These are phyloP conservation scores for Odobenus rosmarus DNA, from an alignment of 2,113 vertebrate species.

Conservation along the genomic window DNA sequence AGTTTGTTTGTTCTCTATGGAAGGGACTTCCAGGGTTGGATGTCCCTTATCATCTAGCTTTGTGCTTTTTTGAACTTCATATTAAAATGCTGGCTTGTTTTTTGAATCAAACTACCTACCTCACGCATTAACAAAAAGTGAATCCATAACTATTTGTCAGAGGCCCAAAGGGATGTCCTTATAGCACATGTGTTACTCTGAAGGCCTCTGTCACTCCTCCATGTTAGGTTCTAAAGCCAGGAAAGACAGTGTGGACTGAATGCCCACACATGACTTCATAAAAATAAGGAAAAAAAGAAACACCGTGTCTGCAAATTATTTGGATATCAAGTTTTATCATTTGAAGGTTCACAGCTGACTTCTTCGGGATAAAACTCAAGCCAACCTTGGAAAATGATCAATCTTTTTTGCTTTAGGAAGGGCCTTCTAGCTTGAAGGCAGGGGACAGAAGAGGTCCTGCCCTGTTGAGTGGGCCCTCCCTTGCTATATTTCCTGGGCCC, in stretches of 20 bases:
- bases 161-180: slow-evolving; percentile 72
- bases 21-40: neutral
- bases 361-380: neutral
- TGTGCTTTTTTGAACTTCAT: slow-evolving; percentile 67
- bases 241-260: slow-evolving; percentile 55
- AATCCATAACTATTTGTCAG: slow-evolving; percentile 75
- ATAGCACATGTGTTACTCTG: slow-evolving; percentile 68
- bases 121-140: slow-evolving; percentile 78
- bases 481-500: neutral
- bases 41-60: neutral
- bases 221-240: slow-evolving; percentile 69
- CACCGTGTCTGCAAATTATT: neutral
- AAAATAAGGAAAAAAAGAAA: neutral
- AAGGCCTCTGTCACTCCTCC: slow-evolving; percentile 70
- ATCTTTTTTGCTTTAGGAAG: neutral
- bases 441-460: neutral
- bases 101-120: slow-evolving; percentile 74
- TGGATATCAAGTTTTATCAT: neutral
- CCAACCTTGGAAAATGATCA: neutral
- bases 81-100: slow-evolving; percentile 78
- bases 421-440: neutral
- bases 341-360: neutral
- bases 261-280: neutral
- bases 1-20: neutral
- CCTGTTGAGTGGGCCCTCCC: too few relatives aligned